A percentile compares a stretch with the other conserved stretches of the same genome.
Evolutionary conservation across 2,888 invertebrate genomes (phyloP).

Genomic region (Lepidocyrtoides sp.): DNA sequence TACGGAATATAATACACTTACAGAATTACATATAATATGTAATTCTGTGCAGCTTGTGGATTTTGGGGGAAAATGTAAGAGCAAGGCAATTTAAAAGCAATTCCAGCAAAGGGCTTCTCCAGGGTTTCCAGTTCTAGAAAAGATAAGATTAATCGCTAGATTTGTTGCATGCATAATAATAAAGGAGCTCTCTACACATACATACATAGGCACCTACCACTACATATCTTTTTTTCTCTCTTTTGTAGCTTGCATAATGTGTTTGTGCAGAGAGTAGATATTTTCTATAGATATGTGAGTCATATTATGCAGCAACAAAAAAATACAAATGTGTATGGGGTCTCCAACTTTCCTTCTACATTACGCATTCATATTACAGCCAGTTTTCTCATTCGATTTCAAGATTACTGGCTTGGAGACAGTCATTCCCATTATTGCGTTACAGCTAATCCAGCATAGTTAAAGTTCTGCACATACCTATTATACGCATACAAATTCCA

Average conservation of each 20-base stretch:
- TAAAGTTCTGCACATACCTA: too few relatives aligned
- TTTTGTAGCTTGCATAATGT: background rate
- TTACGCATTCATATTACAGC: slow-evolving; percentile 52
- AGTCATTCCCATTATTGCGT: slow-evolving; percentile 60
- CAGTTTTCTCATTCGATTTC: slow-evolving; percentile 60
- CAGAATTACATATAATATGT: background rate
- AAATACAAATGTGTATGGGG: background rate
- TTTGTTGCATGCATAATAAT: slow-evolving; percentile 75
- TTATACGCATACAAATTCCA: too few relatives aligned
- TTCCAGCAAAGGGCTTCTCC: slow-evolving; percentile 69
- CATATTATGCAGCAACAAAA: background rate
- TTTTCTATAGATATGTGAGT: too few relatives aligned
- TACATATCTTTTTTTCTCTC: background rate
- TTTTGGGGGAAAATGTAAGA: slow-evolving; percentile 19
- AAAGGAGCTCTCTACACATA: slow-evolving; percentile 46
- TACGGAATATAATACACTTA: too few relatives aligned
- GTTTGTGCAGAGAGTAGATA: background rate
- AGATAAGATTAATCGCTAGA: slow-evolving; percentile 79
- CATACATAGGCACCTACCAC: too few relatives aligned
- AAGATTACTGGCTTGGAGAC: slow-evolving; percentile 67
- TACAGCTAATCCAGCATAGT: slow-evolving; percentile 42
- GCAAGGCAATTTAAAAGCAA: slow-evolving; percentile 77
- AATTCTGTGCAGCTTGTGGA: background rate
- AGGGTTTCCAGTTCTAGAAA: slow-evolving; percentile 61
- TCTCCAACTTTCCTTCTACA: background rate